A percentile compares a stretch with the other conserved stretches of the same genome.
Evolutionary conservation across 2,888 invertebrate genomes (phyloP).

Genomic region (Clanis bilineata): DNA sequence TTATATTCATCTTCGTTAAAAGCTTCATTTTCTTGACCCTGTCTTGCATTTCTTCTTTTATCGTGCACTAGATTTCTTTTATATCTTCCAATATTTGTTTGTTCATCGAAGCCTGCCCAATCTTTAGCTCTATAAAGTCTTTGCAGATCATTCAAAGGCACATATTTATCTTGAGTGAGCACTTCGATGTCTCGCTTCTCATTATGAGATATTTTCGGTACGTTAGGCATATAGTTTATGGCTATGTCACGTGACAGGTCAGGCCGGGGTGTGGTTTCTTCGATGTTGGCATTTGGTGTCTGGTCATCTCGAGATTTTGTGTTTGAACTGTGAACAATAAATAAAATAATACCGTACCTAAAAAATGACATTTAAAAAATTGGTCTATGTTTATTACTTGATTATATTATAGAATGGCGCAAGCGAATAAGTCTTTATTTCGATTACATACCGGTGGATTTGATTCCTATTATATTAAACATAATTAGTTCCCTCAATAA

Average conservation of each 20-base stretch:
- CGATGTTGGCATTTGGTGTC: constrained; percentile 18
- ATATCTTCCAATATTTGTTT: constrained; percentile 25
- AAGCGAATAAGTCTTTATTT: no score
- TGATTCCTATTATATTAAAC: background rate
- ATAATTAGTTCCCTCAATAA: no score
- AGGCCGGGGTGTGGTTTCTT: constrained; percentile 37
- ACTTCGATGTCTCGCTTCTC: constrained; percentile 57
- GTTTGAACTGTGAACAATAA: background rate
- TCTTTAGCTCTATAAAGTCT: background rate
- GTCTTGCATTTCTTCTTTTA: background rate
- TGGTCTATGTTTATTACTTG: no score
- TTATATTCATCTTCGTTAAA: background rate
- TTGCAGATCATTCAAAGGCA: constrained; percentile 44
- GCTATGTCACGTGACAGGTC: constrained; percentile 69
- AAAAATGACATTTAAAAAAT: no score
- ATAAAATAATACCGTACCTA: no score
- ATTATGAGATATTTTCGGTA: constrained; percentile 43
- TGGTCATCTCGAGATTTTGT: constrained; percentile 22
- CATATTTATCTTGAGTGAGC: constrained; percentile 43
- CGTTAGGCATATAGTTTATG: constrained; percentile 56
- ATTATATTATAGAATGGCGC: no score
- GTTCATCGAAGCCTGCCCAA: background rate
- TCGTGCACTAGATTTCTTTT: constrained; percentile 21
- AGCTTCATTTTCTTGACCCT: constrained; percentile 1
- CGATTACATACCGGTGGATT: background rate